Conservation (phyloP, 2,113 vertebrate genomes). For the Tenrec ecaudatus region DNA sequence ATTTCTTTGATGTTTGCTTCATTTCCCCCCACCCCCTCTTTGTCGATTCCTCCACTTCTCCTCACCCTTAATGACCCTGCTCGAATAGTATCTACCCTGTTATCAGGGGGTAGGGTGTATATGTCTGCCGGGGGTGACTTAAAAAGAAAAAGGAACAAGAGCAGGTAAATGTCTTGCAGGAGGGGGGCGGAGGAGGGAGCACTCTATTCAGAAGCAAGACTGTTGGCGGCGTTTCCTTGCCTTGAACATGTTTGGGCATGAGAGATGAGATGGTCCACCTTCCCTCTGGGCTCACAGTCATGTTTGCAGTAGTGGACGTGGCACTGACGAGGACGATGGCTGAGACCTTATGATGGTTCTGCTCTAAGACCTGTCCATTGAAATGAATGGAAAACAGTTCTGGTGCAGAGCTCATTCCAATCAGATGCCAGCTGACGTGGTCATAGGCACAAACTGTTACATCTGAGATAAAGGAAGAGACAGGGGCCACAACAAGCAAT, state of each 20-base stretch:
- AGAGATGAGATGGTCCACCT: constrained; percentile 94
- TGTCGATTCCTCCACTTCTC: constrained; percentile 23
- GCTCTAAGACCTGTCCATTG: constrained; percentile 94
- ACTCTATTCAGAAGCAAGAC: background rate
- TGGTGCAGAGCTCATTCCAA: constrained; percentile 94
- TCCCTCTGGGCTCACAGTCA: constrained; percentile 90
- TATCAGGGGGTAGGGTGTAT: background rate
- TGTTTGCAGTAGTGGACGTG: constrained; percentile 90
- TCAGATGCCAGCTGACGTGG: constrained; percentile 92
- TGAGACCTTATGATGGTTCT: constrained; percentile 89
- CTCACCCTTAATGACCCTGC: background rate
- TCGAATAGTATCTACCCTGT: background rate
- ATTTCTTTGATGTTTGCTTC: constrained; percentile 26
- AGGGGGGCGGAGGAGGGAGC: too few species aligned
- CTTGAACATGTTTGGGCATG: constrained; percentile 91
- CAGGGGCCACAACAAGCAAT: background rate
- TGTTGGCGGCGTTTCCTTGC: constrained; percentile 82
- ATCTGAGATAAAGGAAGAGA: constrained; percentile 85
- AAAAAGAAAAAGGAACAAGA: background rate
- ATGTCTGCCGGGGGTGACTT: background rate
- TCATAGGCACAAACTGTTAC: constrained; percentile 90
- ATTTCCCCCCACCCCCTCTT: background rate
- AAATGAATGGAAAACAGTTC: constrained; percentile 97
- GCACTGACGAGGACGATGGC: constrained; percentile 92
- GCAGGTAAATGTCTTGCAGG: background rate